Conservation (phyloP, 2,888 invertebrate species). For the Liodrosophila aerea region DNA sequence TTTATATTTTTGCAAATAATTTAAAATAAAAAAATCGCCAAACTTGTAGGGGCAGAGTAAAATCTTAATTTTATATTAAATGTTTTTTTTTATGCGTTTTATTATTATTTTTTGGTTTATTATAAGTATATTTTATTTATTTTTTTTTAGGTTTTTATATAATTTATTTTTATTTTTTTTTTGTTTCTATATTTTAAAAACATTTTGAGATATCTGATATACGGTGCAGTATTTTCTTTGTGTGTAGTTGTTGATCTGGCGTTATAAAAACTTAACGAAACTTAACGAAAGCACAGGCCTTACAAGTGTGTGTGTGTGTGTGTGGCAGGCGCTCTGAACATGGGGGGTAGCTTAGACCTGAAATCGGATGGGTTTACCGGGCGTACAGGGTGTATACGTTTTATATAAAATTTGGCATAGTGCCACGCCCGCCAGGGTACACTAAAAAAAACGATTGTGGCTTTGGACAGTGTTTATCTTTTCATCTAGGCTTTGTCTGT, state of each 20-base stretch:
- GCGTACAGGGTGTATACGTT: no score
- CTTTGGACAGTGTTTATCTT: constrained; percentile 57
- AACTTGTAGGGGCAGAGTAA: constrained; percentile 11
- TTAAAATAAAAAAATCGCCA: constrained; percentile 21
- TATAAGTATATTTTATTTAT: no score
- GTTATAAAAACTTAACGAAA: constrained; percentile 45
- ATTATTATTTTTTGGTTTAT: not conserved
- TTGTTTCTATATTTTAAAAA: no score
- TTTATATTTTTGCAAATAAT: constrained; percentile 21
- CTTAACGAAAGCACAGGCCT: constrained; percentile 58
- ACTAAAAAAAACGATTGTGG: constrained; percentile 55
- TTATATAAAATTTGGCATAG: not conserved
- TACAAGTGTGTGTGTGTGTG: constrained; percentile 11
- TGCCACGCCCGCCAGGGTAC: no score
- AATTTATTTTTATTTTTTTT: no score
- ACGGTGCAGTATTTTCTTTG: constrained; percentile 10
- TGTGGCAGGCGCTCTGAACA: no score
- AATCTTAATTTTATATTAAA: constrained; percentile 1
- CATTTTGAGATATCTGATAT: not conserved
- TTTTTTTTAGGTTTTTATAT: not conserved
- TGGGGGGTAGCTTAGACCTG: no score
- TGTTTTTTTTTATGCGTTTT: not conserved
- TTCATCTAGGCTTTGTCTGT: constrained; percentile 3
- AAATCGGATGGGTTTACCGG: no score
- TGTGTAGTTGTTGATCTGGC: constrained; percentile 21